Evolutionary conservation across 2,797 vertebrate genomes (phyloP), one percentile per base, ranked within the genome.

Genomic region (Galago senegalensis): DNA sequence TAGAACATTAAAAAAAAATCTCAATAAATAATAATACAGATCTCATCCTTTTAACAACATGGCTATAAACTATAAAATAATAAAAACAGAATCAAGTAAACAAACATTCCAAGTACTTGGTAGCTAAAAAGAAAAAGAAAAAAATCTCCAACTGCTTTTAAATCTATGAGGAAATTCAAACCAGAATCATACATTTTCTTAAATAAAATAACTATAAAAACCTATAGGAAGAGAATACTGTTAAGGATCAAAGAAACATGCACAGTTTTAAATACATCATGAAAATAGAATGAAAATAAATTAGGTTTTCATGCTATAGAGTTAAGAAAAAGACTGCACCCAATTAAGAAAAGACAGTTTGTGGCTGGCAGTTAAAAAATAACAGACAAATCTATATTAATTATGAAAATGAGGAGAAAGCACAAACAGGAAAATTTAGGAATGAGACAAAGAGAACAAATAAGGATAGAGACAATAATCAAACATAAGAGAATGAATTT

Each of bases 21-120:
- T 87, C 58, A 91, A 46, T 69, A 63, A 94, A 89, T 94, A 95
- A 87, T 72, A 76, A 89, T 89, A 72, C 81, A 96, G 88, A 94
- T 82, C 40, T 83, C 86, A 63, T 58, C 91, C 40, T 63, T 58
- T 91, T 67, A 89, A 69, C 73, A 43, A 23, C 25, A 10, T 89
- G 60, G 65, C 73, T 84, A 43, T 76, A 92, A 93, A 84, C 72
- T 43, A 82, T 31, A 63, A 87, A 95, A 90, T 18, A 84, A 81
- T 87, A 87, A 97, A 91, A 87, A 89, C 25, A 84, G 84, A 93
- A 56, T 79, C 63, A 93, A 76, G 27, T 37, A 95, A 93, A 86
- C 82, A 93, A 89, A 95, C 89, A 89, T 92, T n/a, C 3, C 76
- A 92, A 93, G 43, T 76, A 92, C 67, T 87, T 93, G 31, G 56